These are phyloP conservation scores for Trichogramma dendrolimi DNA, from an alignment of 2,888 invertebrate species.

Conservation along the genomic window DNA sequence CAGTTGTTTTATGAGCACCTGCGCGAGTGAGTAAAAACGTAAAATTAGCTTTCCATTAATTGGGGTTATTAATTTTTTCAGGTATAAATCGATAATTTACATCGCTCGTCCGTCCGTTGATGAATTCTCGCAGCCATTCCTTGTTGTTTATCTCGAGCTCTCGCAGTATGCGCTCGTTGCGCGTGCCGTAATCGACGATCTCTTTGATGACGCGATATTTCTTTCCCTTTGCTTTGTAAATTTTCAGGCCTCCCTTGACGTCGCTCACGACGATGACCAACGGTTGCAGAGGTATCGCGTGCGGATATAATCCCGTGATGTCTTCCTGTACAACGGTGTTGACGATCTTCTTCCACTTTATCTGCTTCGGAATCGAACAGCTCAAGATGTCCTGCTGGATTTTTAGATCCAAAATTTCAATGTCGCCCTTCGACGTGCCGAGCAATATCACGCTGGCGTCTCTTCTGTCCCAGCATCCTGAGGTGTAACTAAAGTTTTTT, in stretches of 20 bases:
- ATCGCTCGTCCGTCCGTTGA: too few species aligned
- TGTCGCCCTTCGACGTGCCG: conserved; percentile 67
- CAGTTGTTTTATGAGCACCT: too few species aligned
- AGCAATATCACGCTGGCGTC: conserved; percentile 70
- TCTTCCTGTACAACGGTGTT: conserved; percentile 52
- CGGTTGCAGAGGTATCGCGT: conserved; percentile 57
- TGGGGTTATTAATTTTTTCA: too few species aligned
- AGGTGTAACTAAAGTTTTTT: conserved; percentile 54
- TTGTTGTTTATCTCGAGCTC: too few species aligned
- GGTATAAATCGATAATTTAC: too few species aligned
- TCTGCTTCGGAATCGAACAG: conserved; percentile 39
- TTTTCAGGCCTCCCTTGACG: conserved; percentile 64
- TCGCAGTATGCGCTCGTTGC: too few species aligned
- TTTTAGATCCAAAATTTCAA: conserved; percentile 79
- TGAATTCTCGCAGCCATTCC: too few species aligned
- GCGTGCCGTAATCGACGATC: too few species aligned
- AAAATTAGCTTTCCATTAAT: too few species aligned
- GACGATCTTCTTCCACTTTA: conserved; percentile 55
- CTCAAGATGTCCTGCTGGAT: conserved; percentile 66
- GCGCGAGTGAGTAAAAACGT: too few species aligned
- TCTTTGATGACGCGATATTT: too few species aligned
- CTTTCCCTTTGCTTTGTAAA: conserved; percentile 45
- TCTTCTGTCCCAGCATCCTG: conserved; percentile 71
- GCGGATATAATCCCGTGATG: conserved; percentile 63
- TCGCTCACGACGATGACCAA: conserved; percentile 68